A percentile compares a stretch with the other conserved stretches of the same genome.
phyloP scores from a whole-genome alignment of 2,888 invertebrate genomes.

The Ecliptopera silaceata region DNA sequence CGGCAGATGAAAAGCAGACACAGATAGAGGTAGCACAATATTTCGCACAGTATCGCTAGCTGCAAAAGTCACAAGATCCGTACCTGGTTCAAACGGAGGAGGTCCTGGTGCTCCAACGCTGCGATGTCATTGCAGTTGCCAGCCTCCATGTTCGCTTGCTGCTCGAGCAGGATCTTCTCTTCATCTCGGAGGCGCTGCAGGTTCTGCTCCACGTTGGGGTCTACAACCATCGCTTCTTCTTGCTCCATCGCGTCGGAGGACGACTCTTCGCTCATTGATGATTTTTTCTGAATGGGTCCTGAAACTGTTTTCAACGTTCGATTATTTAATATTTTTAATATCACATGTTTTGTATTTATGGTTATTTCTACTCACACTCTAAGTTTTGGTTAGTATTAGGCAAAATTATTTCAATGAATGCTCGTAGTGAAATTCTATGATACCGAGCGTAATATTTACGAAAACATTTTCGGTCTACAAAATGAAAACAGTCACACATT shows the following conservation, averaged over 20 bases:
- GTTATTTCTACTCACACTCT: neutral
- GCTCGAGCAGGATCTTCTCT: constrained; percentile 89
- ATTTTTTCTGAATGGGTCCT: constrained; percentile 96
- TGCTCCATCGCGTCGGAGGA: constrained; percentile 96
- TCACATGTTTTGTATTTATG: neutral
- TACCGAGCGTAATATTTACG: too few species aligned
- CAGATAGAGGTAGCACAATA: neutral
- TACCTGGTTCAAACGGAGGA: constrained; percentile 69
- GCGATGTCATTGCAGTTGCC: constrained; percentile 66
- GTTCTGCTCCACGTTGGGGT: constrained; percentile 65
- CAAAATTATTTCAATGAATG: too few species aligned
- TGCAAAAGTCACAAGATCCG: constrained; percentile 10
- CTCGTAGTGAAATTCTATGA: too few species aligned
- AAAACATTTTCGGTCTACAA: too few species aligned
- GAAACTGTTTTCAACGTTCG: constrained; percentile 56
- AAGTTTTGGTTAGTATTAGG: neutral
- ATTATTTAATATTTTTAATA: neutral
- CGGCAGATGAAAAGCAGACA: neutral
- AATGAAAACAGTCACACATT: too few species aligned
- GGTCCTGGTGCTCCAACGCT: constrained; percentile 68
- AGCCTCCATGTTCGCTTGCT: constrained; percentile 88
- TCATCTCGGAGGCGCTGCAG: constrained; percentile 83
- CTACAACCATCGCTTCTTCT: constrained; percentile 90
- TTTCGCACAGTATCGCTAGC: neutral
- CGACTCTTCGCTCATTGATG: constrained; percentile 91